Evolutionary conservation across 2,888 invertebrate species (phyloP).

Genomic region (Hypsopygia costalis): DNA sequence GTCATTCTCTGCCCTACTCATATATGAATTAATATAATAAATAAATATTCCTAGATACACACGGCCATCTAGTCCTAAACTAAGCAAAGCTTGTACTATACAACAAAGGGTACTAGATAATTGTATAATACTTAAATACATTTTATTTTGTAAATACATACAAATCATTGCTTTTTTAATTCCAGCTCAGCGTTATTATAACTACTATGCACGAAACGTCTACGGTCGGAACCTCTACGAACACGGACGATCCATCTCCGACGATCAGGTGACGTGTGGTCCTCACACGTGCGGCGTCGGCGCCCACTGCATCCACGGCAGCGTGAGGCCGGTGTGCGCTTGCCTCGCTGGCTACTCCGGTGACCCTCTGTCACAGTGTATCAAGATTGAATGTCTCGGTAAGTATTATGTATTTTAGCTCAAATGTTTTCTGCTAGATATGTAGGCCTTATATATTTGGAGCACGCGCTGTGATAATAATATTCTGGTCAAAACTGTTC

Average conservation of each 20-base stretch:
- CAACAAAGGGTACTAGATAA: no score
- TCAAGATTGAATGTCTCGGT: slow-evolving; percentile 87
- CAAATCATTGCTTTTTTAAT: neutral
- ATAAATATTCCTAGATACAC: no score
- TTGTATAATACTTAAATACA: no score
- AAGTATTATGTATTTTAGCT: slow-evolving; percentile 30
- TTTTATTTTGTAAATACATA: no score
- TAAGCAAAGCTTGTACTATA: no score
- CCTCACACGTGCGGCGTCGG: slow-evolving; percentile 84
- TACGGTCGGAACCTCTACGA: slow-evolving; percentile 61
- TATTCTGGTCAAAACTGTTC: no score
- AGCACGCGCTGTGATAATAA: no score
- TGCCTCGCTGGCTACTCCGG: slow-evolving; percentile 90
- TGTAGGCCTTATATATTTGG: no score
- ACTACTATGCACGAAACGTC: slow-evolving; percentile 50
- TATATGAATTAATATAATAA: no score
- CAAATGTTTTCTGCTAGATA: no score
- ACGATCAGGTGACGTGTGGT: slow-evolving; percentile 73
- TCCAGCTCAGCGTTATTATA: slow-evolving; percentile 60
- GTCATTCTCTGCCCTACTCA: no score
- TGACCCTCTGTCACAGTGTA: slow-evolving; percentile 87
- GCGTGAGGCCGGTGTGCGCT: slow-evolving; percentile 89
- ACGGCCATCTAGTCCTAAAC: no score
- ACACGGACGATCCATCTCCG: slow-evolving; percentile 67
- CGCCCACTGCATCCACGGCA: slow-evolving; percentile 83